Evolutionary conservation across 2,797 vertebrate species (phyloP).

Genomic region (Galaxias olidus): DNA sequence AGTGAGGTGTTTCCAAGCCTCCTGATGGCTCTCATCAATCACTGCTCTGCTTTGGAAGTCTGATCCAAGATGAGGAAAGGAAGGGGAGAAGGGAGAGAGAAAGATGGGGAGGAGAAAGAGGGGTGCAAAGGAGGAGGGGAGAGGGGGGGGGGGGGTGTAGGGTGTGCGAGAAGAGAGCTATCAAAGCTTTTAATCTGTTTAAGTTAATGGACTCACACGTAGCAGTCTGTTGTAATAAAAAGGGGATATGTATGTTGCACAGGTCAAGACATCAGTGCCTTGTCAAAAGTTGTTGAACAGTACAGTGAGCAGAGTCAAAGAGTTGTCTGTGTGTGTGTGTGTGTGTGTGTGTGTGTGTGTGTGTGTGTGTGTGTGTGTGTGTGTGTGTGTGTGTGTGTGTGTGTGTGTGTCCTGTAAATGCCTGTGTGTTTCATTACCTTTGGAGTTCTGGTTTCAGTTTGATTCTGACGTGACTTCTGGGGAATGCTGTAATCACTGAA

Average conservation of each 20-base stretch:
- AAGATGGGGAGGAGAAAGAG: slow-evolving; percentile 31
- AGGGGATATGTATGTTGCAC: too few relatives aligned
- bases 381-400: background rate
- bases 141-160: slow-evolving; percentile 24
- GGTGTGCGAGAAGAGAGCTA: slow-evolving; percentile 50
- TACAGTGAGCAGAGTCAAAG: background rate
- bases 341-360: background rate
- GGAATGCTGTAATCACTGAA: too few relatives aligned
- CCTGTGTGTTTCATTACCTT: slow-evolving; percentile 14
- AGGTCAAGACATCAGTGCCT: too few relatives aligned
- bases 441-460: too few relatives aligned
- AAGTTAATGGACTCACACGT: slow-evolving; percentile 75
- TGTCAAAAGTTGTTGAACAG: too few relatives aligned
- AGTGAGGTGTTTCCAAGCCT: slow-evolving; percentile 75
- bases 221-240: slow-evolving; percentile 16
- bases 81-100: slow-evolving; percentile 14
- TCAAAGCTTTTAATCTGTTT: slow-evolving; percentile 82
- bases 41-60: slow-evolving; percentile 75
- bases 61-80: slow-evolving; percentile 55
- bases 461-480: too few relatives aligned
- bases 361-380: slow-evolving; percentile 25
- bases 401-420: background rate
- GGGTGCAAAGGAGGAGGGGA: slow-evolving; percentile 12
- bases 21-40: slow-evolving; percentile 82
- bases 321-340: background rate